Evolutionary conservation across 2,888 invertebrate genomes (phyloP).

Genomic region (Trissoscelio sp.): DNA sequence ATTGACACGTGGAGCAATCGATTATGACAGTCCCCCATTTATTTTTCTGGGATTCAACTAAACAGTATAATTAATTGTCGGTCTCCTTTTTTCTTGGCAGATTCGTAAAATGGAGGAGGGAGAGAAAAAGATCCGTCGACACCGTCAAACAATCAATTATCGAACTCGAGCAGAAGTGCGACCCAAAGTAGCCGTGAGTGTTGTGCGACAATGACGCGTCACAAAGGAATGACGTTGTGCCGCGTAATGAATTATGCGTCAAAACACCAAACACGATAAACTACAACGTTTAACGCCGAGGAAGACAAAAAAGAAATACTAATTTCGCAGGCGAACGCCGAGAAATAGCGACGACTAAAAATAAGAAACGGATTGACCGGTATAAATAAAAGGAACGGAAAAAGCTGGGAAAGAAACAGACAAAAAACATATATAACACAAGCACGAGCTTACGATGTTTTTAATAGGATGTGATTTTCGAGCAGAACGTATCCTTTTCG

Average conservation of each 20-base stretch:
- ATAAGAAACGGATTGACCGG: constrained; percentile 32
- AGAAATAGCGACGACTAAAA: constrained; percentile 34
- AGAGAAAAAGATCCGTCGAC: constrained; percentile 15
- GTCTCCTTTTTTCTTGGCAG: neutral
- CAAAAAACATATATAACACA: neutral
- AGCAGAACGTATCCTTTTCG: too few species aligned
- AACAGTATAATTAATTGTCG: neutral
- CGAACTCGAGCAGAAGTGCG: constrained; percentile 32
- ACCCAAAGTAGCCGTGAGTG: constrained; percentile 32
- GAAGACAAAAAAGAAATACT: constrained; percentile 1
- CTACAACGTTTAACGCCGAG: constrained; percentile 3
- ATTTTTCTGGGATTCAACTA: neutral
- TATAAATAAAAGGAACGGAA: constrained; percentile 40
- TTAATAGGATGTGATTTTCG: constrained; percentile 29
- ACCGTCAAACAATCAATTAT: constrained; percentile 18
- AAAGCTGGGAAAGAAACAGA: neutral
- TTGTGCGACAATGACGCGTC: constrained; percentile 39
- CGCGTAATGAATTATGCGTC: constrained; percentile 45
- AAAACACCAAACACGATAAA: constrained; percentile 32
- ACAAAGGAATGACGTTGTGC: constrained; percentile 39
- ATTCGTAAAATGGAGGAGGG: constrained; percentile 24
- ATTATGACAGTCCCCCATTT: neutral
- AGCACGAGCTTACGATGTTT: constrained; percentile 26
- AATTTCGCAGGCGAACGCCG: constrained; percentile 10
- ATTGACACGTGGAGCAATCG: neutral